Percentiles rank a stretch among this genome's conserved stretches.
Evolutionary conservation across 1,140 invertebrate species (phyloP).

Genomic region (Pomacea maculata): DNA sequence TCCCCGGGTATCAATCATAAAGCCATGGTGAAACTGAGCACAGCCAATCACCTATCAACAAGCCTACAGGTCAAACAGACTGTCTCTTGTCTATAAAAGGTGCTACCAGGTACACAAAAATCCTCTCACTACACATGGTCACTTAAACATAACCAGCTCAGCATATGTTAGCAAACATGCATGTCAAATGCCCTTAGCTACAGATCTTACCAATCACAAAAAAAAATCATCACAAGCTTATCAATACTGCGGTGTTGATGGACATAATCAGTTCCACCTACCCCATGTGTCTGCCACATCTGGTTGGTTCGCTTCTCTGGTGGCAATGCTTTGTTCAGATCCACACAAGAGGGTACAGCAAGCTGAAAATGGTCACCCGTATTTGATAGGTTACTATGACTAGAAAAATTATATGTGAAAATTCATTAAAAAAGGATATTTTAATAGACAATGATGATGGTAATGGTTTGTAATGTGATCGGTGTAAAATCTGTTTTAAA

Average conservation of each 20-base stretch:
- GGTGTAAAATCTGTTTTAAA: not conserved
- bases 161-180: constrained; percentile 30
- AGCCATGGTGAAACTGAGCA: constrained; percentile 55
- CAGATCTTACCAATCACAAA: too few relatives aligned
- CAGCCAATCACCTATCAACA: constrained; percentile 58
- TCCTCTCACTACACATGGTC: not conserved
- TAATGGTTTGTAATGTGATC: not conserved
- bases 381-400: too few relatives aligned
- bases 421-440: too few relatives aligned
- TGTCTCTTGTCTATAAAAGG: not conserved
- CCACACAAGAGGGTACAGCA: constrained; percentile 42
- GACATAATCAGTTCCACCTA: constrained; percentile 20
- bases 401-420: too few relatives aligned
- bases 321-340: constrained; percentile 43
- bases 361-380: constrained; percentile 33
- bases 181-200: too few relatives aligned
- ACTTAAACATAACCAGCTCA: too few relatives aligned
- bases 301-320: constrained; percentile 35
- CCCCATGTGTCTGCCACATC: constrained; percentile 51
- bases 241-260: not conserved
- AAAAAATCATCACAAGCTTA: not conserved
- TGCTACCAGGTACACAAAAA: not conserved
- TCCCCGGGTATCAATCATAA: constrained; percentile 57
- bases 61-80: constrained; percentile 3
- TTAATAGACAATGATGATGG: not conserved